Evolutionary conservation across 2,113 vertebrate genomes (phyloP).

Genomic region (Amia ocellicauda): DNA sequence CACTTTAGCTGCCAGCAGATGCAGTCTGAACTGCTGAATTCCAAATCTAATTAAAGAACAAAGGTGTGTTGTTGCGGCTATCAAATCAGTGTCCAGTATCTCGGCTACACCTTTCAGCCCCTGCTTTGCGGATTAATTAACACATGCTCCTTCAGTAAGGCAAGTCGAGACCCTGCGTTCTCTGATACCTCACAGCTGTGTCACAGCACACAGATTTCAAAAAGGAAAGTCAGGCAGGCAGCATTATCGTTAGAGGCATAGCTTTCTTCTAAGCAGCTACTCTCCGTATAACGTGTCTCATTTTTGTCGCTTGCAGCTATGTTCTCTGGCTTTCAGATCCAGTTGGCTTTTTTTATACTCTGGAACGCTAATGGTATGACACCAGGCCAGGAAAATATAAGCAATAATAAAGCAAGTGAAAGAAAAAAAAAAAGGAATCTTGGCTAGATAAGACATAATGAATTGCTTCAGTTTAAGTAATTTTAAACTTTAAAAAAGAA

Average conservation of each 20-base stretch:
- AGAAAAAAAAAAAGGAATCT: constrained; percentile 19
- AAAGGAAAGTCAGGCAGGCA: constrained; percentile 33
- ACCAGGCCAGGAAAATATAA: constrained; percentile 49
- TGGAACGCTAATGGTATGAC: constrained; percentile 45
- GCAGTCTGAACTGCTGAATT: constrained; percentile 6
- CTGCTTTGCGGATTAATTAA: constrained; percentile 58
- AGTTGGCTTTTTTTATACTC: constrained; percentile 36
- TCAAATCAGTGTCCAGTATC: constrained; percentile 35
- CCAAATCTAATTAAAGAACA: constrained; percentile 50
- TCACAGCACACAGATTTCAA: constrained; percentile 17
- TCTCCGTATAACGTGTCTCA: constrained; percentile 34
- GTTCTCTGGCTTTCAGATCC: constrained; percentile 44
- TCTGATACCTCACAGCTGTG: constrained; percentile 26
- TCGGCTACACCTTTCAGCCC: constrained; percentile 51
- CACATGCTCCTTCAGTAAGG: constrained; percentile 54
- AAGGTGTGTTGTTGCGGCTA: constrained; percentile 57
- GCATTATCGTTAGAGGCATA: constrained; percentile 33
- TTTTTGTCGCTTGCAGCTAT: constrained; percentile 45
- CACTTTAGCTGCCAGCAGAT: constrained; percentile 17
- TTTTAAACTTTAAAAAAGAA: constrained; percentile 48
- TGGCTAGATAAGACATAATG: constrained; percentile 38
- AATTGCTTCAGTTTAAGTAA: constrained; percentile 48
- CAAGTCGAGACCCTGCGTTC: constrained; percentile 27
- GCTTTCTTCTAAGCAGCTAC: constrained; percentile 28
- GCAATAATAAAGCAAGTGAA: constrained; percentile 42